Conservation (phyloP, 2,888 invertebrate species). For the Diadegma fenestrale region DNA sequence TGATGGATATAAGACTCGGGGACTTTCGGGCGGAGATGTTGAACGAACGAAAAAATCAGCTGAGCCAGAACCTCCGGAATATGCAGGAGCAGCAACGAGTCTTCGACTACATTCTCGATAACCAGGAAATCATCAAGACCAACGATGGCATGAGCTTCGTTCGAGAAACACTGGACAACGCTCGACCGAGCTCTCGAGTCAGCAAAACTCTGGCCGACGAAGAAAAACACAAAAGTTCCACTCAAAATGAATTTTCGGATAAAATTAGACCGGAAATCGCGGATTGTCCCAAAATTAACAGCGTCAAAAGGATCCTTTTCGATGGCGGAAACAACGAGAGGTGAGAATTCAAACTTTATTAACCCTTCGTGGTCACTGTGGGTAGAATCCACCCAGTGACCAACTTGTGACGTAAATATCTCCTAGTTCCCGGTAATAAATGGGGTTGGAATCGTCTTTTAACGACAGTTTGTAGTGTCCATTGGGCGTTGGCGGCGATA, state of each 20-base stretch:
- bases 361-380: too few relatives aligned
- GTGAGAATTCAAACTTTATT: slow-evolving; percentile 65
- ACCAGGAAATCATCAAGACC: slow-evolving; percentile 76
- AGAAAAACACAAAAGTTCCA: neutral
- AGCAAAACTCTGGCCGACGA: slow-evolving; percentile 36
- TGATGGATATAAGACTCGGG: slow-evolving; percentile 65
- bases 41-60: slow-evolving; percentile 73
- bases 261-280: slow-evolving; percentile 53
- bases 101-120: slow-evolving; percentile 79
- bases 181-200: slow-evolving; percentile 31
- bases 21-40: slow-evolving; percentile 62
- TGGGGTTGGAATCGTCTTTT: too few relatives aligned
- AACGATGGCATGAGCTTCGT: slow-evolving; percentile 74
- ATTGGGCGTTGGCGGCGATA: too few relatives aligned
- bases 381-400: too few relatives aligned
- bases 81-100: slow-evolving; percentile 82
- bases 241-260: neutral
- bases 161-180: slow-evolving; percentile 72
- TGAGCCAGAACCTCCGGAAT: slow-evolving; percentile 80
- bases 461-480: too few relatives aligned
- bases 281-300: slow-evolving; percentile 61
- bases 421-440: too few relatives aligned
- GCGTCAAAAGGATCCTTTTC: slow-evolving; percentile 79
- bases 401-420: too few relatives aligned
- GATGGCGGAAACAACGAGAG: slow-evolving; percentile 78